Evolutionary conservation across 2,888 invertebrate species (phyloP), one percentile per base, ranked within the genome.

Genomic region (Eilema griseolum): DNA sequence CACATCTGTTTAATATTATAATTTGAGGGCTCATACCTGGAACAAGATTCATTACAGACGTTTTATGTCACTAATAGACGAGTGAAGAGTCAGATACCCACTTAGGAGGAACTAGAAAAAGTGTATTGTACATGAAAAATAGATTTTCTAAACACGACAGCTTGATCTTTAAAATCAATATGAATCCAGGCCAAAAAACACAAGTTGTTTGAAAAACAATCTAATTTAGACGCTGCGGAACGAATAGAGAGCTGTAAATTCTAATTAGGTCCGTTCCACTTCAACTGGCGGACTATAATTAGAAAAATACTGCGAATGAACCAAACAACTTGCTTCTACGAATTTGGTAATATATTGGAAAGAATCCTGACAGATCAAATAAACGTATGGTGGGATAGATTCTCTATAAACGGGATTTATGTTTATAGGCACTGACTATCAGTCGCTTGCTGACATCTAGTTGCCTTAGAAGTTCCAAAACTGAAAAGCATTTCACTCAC

Each of bases 251-350:
- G 75, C 83, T 76, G 83, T 81, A 81, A 84, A 81, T 81, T 79
- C 80, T 81, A 82, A 84, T 82, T 77, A 76, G 76, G 77, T 76
- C 59, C 76, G 83, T 79, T 84, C 82, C 81, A 83, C 84, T 86
- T 81, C 77, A 85, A 80, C 75, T 72, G 61, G 61, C 62, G 62
- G 37, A 66, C 70, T 76, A 78, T 72, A 82, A 78, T 81, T 78
- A 81, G 81, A 82, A 78, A 74, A 74, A 73, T 67, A 67, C 74
- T 67, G 72, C 62, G 71, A 78, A 78, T 69, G 67, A 69, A 72
- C 41, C 31, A 62, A 76, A 67, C 69, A 28, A 70, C 33, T 41
- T 3, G 26, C 61, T 67, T 61, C 66, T 67, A 41, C 26, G 64
- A 75, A 74, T 26, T 67, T 28, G 52, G 31, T 59, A 64, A 62